These are phyloP conservation scores for Rhysida immarginata DNA, from an alignment of 1,140 invertebrate genomes.

Conservation along the genomic window DNA sequence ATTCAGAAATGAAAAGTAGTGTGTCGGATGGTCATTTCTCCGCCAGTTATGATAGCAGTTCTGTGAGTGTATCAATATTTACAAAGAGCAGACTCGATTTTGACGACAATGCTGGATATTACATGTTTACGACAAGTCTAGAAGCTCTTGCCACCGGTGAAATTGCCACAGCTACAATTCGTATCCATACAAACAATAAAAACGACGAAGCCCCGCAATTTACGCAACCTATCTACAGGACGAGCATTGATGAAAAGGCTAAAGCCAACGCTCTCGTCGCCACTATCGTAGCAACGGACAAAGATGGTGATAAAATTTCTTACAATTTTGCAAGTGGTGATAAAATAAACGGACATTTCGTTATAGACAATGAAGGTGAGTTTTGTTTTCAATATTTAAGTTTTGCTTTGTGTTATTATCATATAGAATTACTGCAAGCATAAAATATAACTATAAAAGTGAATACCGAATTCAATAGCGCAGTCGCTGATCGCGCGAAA, in stretches of 20 bases:
- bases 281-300: constrained; percentile 61
- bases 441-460: too few species aligned
- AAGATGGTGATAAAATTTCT: constrained; percentile 69
- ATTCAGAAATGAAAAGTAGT: too few species aligned
- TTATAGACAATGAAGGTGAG: constrained; percentile 9
- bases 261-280: constrained; percentile 45
- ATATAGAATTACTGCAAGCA: too few species aligned
- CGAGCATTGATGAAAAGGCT: constrained; percentile 14
- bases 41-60: too few species aligned
- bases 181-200: constrained; percentile 10
- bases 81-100: constrained; percentile 19
- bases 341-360: too few species aligned
- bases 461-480: too few species aligned
- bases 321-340: constrained; percentile 47
- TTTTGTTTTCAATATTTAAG: neutral
- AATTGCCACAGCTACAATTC: constrained; percentile 2
- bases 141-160: constrained; percentile 19
- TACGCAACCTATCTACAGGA: constrained; percentile 11
- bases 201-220: constrained; percentile 13
- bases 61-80: neutral
- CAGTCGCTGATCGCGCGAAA: too few species aligned
- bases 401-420: neutral
- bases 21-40: too few species aligned
- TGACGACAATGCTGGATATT: constrained; percentile 21
- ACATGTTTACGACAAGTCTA: constrained; percentile 22